Evolutionary conservation across 2,888 invertebrate genomes (phyloP).

Genomic region (Sympetrum striolatum): DNA sequence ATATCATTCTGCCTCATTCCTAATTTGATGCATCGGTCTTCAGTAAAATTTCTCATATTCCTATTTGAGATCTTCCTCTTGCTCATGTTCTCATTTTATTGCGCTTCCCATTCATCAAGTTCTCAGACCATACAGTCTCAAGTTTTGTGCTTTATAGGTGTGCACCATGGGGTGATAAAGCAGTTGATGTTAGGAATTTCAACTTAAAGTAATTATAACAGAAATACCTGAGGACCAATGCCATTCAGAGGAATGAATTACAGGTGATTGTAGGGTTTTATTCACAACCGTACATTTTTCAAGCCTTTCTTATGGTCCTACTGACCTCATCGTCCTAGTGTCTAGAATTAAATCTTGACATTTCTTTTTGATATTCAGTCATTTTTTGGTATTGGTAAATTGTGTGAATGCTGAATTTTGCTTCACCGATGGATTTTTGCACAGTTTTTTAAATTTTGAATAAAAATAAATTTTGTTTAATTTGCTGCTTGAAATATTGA

Average conservation of each 20-base stretch:
- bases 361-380: not conserved
- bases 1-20: not conserved
- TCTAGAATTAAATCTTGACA: not conserved
- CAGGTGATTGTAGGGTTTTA: not conserved
- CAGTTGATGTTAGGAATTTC: not conserved
- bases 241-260: constrained; percentile 5
- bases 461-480: not conserved
- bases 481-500: constrained; percentile 3
- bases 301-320: not conserved
- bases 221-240: constrained; percentile 18
- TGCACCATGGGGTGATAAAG: not conserved
- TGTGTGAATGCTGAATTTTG: constrained; percentile 1
- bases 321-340: not conserved
- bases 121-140: not conserved
- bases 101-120: not conserved
- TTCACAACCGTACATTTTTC: not conserved
- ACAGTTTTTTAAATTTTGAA: not conserved
- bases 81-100: not conserved
- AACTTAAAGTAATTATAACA: not conserved
- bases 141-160: constrained; percentile 32
- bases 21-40: constrained; percentile 21
- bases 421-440: not conserved
- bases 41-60: not conserved
- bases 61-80: not conserved
- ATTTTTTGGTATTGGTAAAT: constrained; percentile 7